phyloP scores from a whole-genome alignment of 2,888 invertebrate species.

The Timema podura region DNA sequence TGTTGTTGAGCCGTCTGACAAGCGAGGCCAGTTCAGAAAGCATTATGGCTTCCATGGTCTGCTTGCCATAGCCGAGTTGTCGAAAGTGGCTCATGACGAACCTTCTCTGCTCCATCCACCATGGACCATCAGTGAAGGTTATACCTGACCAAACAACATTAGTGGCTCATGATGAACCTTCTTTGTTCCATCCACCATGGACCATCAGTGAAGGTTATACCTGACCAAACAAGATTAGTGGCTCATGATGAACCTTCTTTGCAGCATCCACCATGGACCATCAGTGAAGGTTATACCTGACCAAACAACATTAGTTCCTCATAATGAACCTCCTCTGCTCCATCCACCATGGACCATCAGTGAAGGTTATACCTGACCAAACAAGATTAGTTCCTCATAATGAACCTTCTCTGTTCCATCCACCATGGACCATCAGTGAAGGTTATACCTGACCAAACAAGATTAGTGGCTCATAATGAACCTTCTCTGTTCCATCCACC shows the following conservation, averaged over 20 bases:
- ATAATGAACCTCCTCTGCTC: constrained; percentile 54
- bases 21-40: constrained; percentile 50
- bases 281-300: constrained; percentile 59
- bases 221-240: constrained; percentile 45
- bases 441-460: no score
- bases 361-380: constrained; percentile 54
- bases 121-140: constrained; percentile 55
- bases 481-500: no score
- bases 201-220: constrained; percentile 59
- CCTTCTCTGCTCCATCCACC: constrained; percentile 54
- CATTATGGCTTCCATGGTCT: constrained; percentile 52
- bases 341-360: constrained; percentile 55
- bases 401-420: no score
- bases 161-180: constrained; percentile 51
- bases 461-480: no score
- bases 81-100: constrained; percentile 54
- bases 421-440: no score
- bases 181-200: constrained; percentile 55
- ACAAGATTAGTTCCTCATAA: no score
- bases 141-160: constrained; percentile 48
- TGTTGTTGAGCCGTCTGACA: background rate
- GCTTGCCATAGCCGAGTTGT: constrained; percentile 54
- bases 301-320: constrained; percentile 42
- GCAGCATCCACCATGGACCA: constrained; percentile 54
- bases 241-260: constrained; percentile 52